phyloP scores from a whole-genome alignment of 2,797 vertebrate genomes.

The Falco concolor region DNA sequence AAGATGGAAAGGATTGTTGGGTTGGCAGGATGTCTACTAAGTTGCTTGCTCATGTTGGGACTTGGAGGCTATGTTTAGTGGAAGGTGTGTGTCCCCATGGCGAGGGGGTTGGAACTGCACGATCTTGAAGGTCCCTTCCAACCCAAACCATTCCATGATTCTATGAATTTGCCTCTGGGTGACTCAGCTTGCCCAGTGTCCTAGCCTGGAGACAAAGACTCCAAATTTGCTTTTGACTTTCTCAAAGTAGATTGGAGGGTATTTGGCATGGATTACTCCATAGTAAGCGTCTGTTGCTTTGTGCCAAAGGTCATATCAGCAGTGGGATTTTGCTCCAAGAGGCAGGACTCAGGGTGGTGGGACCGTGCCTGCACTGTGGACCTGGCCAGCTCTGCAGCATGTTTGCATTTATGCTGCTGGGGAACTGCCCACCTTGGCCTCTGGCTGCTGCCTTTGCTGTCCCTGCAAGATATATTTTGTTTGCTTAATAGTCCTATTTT shows the following conservation, averaged over 20 bases:
- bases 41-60: not conserved
- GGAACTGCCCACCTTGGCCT: not conserved
- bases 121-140: too few species aligned
- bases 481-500: slow-evolving; percentile 34
- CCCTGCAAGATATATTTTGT: not conserved
- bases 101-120: too few species aligned
- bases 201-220: not conserved
- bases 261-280: not conserved
- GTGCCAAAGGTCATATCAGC: not conserved
- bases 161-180: not conserved
- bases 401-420: not conserved
- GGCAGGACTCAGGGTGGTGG: not conserved
- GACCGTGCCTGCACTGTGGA: not conserved
- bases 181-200: not conserved
- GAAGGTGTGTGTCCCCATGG: too few species aligned
- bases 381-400: not conserved
- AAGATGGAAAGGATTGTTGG: not conserved
- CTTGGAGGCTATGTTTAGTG: not conserved
- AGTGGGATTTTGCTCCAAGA: not conserved
- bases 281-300: not conserved
- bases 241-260: not conserved
- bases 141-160: too few species aligned
- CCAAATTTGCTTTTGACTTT: not conserved
- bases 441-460: not conserved
- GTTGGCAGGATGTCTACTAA: not conserved